Evolutionary conservation across 1,140 invertebrate genomes (phyloP).

Genomic region (Anagrus nilaparvatae): DNA sequence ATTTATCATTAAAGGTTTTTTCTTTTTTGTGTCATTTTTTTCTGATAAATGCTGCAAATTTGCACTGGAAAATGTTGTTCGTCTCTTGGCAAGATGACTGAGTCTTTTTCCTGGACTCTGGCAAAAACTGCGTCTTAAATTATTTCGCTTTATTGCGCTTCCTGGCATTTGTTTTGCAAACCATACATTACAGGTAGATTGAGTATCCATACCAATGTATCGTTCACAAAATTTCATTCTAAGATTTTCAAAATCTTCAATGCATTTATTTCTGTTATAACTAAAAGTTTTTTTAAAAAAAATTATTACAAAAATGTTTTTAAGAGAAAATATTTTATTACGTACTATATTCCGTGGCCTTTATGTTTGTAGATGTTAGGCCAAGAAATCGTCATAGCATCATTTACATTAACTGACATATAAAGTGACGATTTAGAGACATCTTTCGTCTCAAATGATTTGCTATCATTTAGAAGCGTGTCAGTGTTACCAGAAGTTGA

Average conservation of each 20-base stretch:
- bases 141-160: constrained; percentile 47
- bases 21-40: too few relatives aligned
- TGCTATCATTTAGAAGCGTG: background rate
- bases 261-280: constrained; percentile 49
- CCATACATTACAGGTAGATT: constrained; percentile 52
- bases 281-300: constrained; percentile 33
- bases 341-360: constrained; percentile 57
- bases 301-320: constrained; percentile 7
- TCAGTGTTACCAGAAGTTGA: background rate
- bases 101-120: constrained; percentile 56
- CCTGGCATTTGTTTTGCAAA: constrained; percentile 42
- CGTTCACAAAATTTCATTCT: constrained; percentile 48
- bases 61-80: constrained; percentile 53
- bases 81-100: constrained; percentile 52
- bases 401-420: constrained; percentile 25
- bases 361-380: constrained; percentile 46
- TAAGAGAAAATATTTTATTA: constrained; percentile 19
- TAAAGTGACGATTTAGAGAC: constrained; percentile 21
- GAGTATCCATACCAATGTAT: constrained; percentile 54
- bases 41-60: constrained; percentile 34
- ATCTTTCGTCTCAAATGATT: background rate
- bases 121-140: constrained; percentile 41
- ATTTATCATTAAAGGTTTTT: constrained; percentile 30
- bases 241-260: constrained; percentile 52
- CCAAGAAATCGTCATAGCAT: constrained; percentile 37